Evolutionary conservation across 2,113 vertebrate genomes (phyloP).

Genomic region (Ameiurus melas): DNA sequence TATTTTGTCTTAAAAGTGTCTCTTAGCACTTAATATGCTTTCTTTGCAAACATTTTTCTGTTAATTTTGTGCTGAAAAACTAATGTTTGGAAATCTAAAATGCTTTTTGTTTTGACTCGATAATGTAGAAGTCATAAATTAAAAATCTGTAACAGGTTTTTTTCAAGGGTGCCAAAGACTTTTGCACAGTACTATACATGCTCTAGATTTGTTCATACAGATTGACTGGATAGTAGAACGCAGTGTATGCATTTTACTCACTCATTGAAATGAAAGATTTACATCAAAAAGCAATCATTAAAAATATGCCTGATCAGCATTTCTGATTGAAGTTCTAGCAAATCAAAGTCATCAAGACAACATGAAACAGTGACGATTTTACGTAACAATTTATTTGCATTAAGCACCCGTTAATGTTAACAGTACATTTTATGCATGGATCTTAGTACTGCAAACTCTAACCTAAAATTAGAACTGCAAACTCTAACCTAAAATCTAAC

Average conservation of each 20-base stretch:
- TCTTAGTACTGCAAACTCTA: background rate
- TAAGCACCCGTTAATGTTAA: background rate
- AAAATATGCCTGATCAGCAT: background rate
- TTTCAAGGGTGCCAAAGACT: no score
- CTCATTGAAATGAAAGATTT: background rate
- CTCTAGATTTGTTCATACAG: background rate
- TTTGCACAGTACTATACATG: background rate
- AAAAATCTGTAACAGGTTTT: no score
- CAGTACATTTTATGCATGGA: background rate
- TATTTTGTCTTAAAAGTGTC: no score
- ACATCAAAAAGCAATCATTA: background rate
- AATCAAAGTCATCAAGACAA: background rate
- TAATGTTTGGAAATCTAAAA: no score
- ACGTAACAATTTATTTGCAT: background rate
- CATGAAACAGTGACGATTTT: background rate
- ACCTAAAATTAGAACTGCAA: background rate
- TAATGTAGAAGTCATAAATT: no score
- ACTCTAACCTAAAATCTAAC: background rate
- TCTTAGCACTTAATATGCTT: no score
- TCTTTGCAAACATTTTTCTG: no score
- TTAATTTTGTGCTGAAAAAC: no score
- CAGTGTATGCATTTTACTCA: background rate
- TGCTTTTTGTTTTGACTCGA: no score
- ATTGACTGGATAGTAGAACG: background rate
- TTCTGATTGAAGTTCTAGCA: background rate